Evolutionary conservation across 2,888 invertebrate species (phyloP).

Genomic region (Blomia tropicalis): DNA sequence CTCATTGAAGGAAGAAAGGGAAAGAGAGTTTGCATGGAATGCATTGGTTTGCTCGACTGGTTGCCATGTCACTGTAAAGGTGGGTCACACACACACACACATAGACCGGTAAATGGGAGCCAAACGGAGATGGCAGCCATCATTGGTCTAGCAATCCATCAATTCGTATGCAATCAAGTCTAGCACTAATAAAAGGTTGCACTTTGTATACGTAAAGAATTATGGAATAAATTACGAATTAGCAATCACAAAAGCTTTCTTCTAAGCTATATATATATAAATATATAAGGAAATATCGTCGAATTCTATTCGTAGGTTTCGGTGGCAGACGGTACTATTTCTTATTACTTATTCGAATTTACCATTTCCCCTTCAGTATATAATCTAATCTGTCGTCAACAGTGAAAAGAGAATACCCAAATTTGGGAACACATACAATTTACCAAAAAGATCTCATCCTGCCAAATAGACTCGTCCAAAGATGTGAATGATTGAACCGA

Average conservation of each 20-base stretch:
- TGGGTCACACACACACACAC: too few relatives aligned
- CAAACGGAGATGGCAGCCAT: too few relatives aligned
- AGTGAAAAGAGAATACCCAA: neutral
- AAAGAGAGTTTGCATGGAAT: neutral
- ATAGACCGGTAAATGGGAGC: too few relatives aligned
- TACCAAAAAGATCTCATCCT: too few relatives aligned
- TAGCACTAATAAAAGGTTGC: neutral
- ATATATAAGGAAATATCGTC: neutral
- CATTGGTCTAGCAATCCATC: conserved; percentile 13
- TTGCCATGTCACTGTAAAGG: too few relatives aligned
- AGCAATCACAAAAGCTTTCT: conserved; percentile 13
- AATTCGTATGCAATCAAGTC: neutral
- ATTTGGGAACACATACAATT: too few relatives aligned
- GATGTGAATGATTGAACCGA: neutral
- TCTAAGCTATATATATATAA: too few relatives aligned
- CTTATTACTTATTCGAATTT: neutral
- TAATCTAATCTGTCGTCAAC: conserved; percentile 13
- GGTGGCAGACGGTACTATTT: neutral
- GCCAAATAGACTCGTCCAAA: conserved; percentile 10
- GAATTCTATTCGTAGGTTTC: too few relatives aligned
- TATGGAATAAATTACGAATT: conserved; percentile 3
- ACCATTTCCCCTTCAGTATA: too few relatives aligned
- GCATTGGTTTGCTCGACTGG: too few relatives aligned
- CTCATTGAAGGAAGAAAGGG: neutral
- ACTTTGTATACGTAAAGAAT: too few relatives aligned